Percentiles rank a stretch among this genome's conserved stretches.
These are phyloP conservation scores for Himalopsyche phryganea DNA, from an alignment of 1,140 invertebrate genomes.

Conservation along the genomic window DNA sequence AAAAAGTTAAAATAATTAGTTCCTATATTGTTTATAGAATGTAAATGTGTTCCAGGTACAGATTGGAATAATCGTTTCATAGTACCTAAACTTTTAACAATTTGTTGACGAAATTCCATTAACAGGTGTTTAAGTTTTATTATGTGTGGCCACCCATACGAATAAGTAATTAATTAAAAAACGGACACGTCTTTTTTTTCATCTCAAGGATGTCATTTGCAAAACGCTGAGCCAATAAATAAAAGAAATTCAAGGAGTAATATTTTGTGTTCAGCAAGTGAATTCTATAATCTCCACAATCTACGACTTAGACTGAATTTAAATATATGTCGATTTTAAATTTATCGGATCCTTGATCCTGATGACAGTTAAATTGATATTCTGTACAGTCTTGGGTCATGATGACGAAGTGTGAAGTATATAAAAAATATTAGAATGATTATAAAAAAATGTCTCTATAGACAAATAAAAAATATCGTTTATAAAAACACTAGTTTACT, in stretches of 20 bases:
- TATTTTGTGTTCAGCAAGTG: constrained; percentile 17
- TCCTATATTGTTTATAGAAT: too few species aligned
- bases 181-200: neutral
- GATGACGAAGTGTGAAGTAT: neutral
- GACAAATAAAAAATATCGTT: too few species aligned
- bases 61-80: too few species aligned
- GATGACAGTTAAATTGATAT: constrained; percentile 10
- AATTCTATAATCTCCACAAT: constrained; percentile 18
- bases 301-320: constrained; percentile 7
- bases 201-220: constrained; percentile 1
- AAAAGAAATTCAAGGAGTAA: neutral
- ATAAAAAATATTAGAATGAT: neutral
- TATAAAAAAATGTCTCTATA: too few species aligned
- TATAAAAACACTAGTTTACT: too few species aligned
- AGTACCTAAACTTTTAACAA: too few species aligned
- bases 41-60: too few species aligned
- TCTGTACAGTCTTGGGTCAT: neutral
- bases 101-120: neutral
- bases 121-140: constrained; percentile 1
- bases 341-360: constrained; percentile 29
- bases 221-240: neutral
- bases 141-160: neutral
- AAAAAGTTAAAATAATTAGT: too few species aligned
- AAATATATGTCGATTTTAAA: constrained; percentile 8
- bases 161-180: neutral